Percentiles rank a stretch among this genome's conserved stretches.
phyloP scores from a whole-genome alignment of 2,888 invertebrate species.

The Operophtera brumata region DNA sequence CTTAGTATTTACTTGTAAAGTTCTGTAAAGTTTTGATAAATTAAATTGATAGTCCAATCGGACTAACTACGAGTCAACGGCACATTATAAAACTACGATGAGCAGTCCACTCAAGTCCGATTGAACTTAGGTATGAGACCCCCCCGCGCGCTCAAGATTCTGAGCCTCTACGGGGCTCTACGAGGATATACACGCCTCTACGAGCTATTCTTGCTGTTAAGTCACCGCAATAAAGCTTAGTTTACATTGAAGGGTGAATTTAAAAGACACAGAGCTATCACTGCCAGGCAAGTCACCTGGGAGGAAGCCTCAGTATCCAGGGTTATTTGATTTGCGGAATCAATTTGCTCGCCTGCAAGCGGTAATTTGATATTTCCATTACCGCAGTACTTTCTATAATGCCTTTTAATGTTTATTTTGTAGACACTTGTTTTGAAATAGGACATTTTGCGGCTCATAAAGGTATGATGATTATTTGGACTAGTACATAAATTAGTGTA shows the following conservation, averaged over 20 bases:
- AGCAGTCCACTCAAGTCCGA: too few relatives aligned
- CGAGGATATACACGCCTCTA: too few relatives aligned
- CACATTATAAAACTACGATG: too few relatives aligned
- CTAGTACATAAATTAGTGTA: too few relatives aligned
- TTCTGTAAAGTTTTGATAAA: too few relatives aligned
- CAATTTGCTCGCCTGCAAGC: constrained; percentile 61
- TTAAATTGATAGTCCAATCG: too few relatives aligned
- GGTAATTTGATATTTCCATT: constrained; percentile 67
- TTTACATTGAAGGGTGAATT: background rate
- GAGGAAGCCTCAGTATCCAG: constrained; percentile 38
- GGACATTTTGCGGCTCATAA: background rate
- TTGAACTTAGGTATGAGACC: too few relatives aligned
- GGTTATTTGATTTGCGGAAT: constrained; percentile 68
- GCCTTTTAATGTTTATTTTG: constrained; percentile 15
- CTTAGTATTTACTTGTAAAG: too few relatives aligned
- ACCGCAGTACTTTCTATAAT: constrained; percentile 28
- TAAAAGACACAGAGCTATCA: background rate
- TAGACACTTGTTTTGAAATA: constrained; percentile 1
- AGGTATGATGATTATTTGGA: background rate
- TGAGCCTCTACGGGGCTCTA: too few relatives aligned
- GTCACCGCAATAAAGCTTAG: background rate
- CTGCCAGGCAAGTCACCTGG: constrained; percentile 24
- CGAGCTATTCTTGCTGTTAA: too few relatives aligned
- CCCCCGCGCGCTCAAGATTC: too few relatives aligned
- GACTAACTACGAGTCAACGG: too few relatives aligned